Base-by-base conservation (phyloP, 2,797 vertebrate genomes). In the Hippoglossus hippoglossus region DNA sequence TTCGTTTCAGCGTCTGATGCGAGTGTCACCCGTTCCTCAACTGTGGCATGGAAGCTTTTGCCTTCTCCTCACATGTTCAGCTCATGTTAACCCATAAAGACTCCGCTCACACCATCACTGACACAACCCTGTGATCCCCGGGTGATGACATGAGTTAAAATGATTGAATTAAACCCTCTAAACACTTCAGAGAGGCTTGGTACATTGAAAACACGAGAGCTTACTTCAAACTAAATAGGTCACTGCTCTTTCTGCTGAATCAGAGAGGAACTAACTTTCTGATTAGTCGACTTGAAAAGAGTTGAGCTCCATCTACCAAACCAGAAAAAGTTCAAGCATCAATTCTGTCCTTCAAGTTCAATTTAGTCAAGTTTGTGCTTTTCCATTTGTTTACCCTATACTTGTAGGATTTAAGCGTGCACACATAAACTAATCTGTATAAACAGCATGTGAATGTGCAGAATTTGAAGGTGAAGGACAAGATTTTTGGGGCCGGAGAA, bases 81-180 rank as follows among this genome's bases (percentile, higher is more conserved):
- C 50, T 59, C 11, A 66, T 65, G 50, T 76, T 62, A 58, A 73
- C 44, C 54, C 26, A 13, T n/a, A 34, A 71, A 67, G 22, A 15
- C 49, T 57, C 7, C 36, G 36, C 63, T 73, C 56, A 70, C 15
- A 52, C 31, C 76, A 63, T 81, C 58, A 44, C 52, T 39, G 70
- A 67, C 69, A 41, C 77, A 85, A 36, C 52, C 39, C 25, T 47
- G 68, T 81, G 71, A 80, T 84, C 60, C 44, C 24, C 0, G 2
- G 22, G 67, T 62, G 67, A 80, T 82, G 75, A 83, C 73, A 70
- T 62, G 46, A 75, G 71, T 82, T 73, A 70, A 85, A 77, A 47
- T 63, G 63, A 79, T 57, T 67, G 15, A 65, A 80, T 72, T 50
- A 86, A 80, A 64, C 26, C 56, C n/a, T 52, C 7, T 26, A 19